Evolutionary conservation across 2,888 invertebrate species (phyloP).

Genomic region (Deroplatys truncata): DNA sequence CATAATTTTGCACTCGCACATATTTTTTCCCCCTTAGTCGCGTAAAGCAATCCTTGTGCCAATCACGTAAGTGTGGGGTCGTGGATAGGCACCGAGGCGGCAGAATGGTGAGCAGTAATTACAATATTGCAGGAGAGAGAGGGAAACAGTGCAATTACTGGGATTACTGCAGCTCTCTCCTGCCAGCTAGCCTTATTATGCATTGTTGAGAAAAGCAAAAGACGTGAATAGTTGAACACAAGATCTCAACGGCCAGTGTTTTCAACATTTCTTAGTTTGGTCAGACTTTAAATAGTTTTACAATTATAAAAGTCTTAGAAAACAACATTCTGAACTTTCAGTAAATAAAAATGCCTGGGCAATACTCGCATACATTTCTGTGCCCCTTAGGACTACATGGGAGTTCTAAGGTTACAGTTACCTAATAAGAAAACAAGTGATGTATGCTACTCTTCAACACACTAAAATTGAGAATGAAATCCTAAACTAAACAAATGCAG

Average conservation of each 20-base stretch:
- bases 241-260: neutral
- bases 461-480: no score
- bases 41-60: neutral
- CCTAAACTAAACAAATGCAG: no score
- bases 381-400: no score
- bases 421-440: no score
- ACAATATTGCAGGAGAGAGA: neutral
- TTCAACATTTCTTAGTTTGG: neutral
- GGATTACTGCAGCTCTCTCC: neutral
- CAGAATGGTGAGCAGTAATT: neutral
- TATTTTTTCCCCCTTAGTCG: neutral
- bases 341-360: no score
- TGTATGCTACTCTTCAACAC: no score
- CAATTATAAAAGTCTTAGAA: no score
- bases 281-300: no score
- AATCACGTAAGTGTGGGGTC: neutral
- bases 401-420: no score
- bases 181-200: neutral
- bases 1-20: neutral
- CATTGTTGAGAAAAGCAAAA: neutral
- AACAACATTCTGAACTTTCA: no score
- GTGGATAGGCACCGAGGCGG: neutral
- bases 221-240: neutral
- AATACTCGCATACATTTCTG: no score
- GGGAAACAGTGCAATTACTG: neutral